Percentiles rank a stretch among this genome's conserved stretches.
Evolutionary conservation across 2,888 invertebrate species (phyloP).

Genomic region (Alsophila aescularia): DNA sequence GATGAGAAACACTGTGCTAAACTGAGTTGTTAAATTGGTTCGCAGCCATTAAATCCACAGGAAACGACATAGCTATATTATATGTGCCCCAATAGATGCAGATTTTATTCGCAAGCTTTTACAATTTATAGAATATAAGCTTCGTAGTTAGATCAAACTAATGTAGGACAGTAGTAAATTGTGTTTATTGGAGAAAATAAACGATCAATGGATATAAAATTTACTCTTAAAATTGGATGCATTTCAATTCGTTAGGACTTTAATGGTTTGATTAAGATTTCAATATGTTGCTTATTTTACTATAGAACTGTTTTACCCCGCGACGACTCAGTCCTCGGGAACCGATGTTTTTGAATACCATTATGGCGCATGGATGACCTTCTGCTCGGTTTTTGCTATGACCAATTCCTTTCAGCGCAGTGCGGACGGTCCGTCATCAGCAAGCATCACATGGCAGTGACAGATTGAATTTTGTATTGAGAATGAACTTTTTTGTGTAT

Average conservation of each 20-base stretch:
- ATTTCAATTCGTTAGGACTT: slow-evolving; percentile 13
- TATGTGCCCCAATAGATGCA: slow-evolving; percentile 53
- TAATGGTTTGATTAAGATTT: neutral
- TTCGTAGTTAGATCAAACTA: neutral
- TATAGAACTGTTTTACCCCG: neutral
- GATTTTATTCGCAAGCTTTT: slow-evolving; percentile 42
- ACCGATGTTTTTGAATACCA: neutral
- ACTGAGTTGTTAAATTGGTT: slow-evolving; percentile 71
- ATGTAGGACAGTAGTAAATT: slow-evolving; percentile 7
- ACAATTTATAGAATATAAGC: slow-evolving; percentile 5
- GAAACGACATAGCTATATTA: slow-evolving; percentile 59
- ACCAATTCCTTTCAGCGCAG: too few relatives aligned
- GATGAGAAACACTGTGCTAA: slow-evolving; percentile 75
- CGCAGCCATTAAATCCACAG: slow-evolving; percentile 65
- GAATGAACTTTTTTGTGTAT: too few relatives aligned
- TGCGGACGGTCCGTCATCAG: too few relatives aligned
- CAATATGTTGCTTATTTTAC: neutral
- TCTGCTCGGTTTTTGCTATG: too few relatives aligned
- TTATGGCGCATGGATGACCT: too few relatives aligned
- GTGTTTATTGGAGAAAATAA: slow-evolving; percentile 27
- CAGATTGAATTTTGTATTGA: too few relatives aligned
- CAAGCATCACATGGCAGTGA: too few relatives aligned
- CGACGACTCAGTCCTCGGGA: neutral
- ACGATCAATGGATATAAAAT: slow-evolving; percentile 12
- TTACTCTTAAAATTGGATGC: slow-evolving; percentile 31